phyloP scores from a whole-genome alignment of 2,888 invertebrate genomes.

The Campoplex nolae region DNA sequence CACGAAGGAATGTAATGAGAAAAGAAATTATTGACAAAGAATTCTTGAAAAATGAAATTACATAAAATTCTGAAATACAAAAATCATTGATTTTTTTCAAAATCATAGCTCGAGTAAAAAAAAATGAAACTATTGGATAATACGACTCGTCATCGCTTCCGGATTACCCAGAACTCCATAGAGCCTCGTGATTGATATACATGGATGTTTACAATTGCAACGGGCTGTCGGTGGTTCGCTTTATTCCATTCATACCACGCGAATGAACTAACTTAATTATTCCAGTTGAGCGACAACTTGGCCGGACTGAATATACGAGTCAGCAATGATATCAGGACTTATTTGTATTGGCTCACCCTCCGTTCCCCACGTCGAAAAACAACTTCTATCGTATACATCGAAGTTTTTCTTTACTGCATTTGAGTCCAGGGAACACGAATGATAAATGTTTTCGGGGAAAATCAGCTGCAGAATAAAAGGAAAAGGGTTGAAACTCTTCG shows the following conservation, averaged over 20 bases:
- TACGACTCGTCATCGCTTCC: constrained; percentile 50
- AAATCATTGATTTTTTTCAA: neutral
- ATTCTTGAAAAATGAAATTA: neutral
- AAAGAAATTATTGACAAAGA: neutral
- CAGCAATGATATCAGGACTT: constrained; percentile 42
- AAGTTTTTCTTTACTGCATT: neutral
- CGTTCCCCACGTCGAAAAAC: constrained; percentile 19
- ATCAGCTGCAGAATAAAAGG: constrained; percentile 40
- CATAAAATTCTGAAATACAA: neutral
- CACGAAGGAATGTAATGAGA: neutral
- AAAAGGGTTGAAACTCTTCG: constrained; percentile 43
- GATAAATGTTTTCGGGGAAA: constrained; percentile 25
- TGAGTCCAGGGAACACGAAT: constrained; percentile 1
- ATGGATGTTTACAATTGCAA: constrained; percentile 57
- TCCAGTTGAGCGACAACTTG: constrained; percentile 31
- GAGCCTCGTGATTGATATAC: constrained; percentile 63
- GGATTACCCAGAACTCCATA: neutral
- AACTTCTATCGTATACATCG: constrained; percentile 24
- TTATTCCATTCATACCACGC: constrained; percentile 15
- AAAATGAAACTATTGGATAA: constrained; percentile 59
- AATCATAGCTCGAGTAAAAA: neutral
- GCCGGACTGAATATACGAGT: constrained; percentile 33
- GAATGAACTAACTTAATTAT: constrained; percentile 32
- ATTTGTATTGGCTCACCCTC: constrained; percentile 39
- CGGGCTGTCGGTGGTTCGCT: constrained; percentile 10